Percentiles rank a stretch among this genome's conserved stretches.
Conservation (phyloP, 23 tunicate species). For the Styela clava region DNA sequence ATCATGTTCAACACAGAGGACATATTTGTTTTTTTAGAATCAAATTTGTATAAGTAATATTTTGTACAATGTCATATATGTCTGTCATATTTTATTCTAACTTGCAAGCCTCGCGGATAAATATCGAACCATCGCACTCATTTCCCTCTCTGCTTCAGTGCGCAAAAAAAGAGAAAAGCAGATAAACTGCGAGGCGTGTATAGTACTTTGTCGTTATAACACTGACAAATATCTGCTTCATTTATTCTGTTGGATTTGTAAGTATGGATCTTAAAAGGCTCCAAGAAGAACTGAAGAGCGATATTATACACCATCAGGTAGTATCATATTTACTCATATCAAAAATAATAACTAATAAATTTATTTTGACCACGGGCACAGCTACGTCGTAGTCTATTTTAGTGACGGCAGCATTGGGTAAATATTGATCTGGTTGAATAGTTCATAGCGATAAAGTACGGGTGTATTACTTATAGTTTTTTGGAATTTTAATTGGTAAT, state of each 20-base stretch:
- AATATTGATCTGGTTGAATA: constrained; percentile 23
- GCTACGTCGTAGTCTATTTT: neutral
- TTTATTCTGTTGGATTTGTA: neutral
- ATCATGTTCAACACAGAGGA: too few relatives aligned
- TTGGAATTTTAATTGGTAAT: too few relatives aligned
- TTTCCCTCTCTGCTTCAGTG: constrained; percentile 16
- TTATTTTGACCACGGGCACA: too few relatives aligned
- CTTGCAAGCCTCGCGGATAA: constrained; percentile 28
- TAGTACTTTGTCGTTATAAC: neutral
- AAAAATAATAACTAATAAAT: neutral
- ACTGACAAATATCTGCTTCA: neutral
- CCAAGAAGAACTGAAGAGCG: constrained; percentile 53
- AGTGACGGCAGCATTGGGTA: neutral
- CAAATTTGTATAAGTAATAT: too few relatives aligned
- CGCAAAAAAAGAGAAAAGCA: constrained; percentile 24
- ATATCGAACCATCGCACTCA: constrained; percentile 1
- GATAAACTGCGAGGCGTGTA: constrained; percentile 23
- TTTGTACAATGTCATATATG: too few relatives aligned
- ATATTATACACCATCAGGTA: constrained; percentile 75
- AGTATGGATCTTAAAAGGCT: constrained; percentile 60
- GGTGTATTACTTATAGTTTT: too few relatives aligned
- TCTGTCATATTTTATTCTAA: too few relatives aligned
- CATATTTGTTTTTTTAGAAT: too few relatives aligned
- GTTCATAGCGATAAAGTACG: constrained; percentile 17
- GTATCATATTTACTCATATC: neutral